Percentiles rank a stretch among this genome's conserved stretches.
These are phyloP conservation scores for Cyclura pinguis DNA, from an alignment of 2,797 vertebrate genomes.

Conservation along the genomic window DNA sequence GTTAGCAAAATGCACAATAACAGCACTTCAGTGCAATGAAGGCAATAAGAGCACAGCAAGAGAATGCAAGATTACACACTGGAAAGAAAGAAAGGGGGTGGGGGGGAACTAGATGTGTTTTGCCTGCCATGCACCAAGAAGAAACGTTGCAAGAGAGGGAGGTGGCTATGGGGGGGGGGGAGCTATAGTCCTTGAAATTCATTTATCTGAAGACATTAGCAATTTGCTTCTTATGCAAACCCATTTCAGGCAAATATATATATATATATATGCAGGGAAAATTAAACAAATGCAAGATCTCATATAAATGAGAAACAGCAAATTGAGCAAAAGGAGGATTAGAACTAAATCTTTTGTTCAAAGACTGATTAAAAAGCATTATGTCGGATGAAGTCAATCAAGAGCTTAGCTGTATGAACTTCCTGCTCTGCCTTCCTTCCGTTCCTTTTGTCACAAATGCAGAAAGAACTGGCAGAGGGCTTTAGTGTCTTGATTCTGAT, in stretches of 20 bases:
- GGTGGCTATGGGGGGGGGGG: not conserved
- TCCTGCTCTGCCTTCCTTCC: constrained; percentile 61
- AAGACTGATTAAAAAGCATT: constrained; percentile 82
- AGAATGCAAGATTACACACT: constrained; percentile 14
- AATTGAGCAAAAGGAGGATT: constrained; percentile 79
- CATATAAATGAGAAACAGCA: constrained; percentile 70
- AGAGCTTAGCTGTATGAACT: constrained; percentile 73
- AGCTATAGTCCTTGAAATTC: constrained; percentile 51
- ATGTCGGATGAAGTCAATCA: constrained; percentile 75
- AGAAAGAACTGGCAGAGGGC: constrained; percentile 58
- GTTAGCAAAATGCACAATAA: constrained; percentile 43
- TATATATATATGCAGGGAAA: constrained; percentile 49
- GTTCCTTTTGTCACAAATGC: constrained; percentile 54
- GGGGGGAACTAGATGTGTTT: not conserved
- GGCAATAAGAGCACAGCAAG: constrained; percentile 43
- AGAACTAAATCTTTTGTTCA: constrained; percentile 82
- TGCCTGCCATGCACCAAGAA: constrained; percentile 26
- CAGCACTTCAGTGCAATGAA: constrained; percentile 32
- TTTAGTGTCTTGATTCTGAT: constrained; percentile 24
- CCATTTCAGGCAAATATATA: constrained; percentile 13
- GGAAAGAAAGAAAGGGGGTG: constrained; percentile 16
- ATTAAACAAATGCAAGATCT: constrained; percentile 70
- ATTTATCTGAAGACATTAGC: constrained; percentile 63
- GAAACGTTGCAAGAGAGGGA: constrained; percentile 35
- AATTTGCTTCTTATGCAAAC: constrained; percentile 50